Percentiles rank a stretch among this genome's conserved stretches.
phyloP scores from a whole-genome alignment of 2,888 invertebrate species.

The Penaeus monodon region DNA sequence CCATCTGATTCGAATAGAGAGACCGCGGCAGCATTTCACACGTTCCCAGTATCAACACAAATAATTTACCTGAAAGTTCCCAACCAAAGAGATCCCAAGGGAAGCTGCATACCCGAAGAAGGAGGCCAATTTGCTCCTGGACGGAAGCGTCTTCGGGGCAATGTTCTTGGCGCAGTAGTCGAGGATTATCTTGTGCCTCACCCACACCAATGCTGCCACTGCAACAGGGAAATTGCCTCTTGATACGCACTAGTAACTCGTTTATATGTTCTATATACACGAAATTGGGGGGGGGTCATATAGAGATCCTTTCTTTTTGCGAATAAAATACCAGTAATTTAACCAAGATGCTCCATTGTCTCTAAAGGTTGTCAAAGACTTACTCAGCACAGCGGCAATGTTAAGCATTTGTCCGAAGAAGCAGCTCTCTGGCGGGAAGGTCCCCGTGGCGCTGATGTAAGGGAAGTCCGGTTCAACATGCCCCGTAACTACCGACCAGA shows the following conservation, averaged over 20 bases:
- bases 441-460: conserved; percentile 70
- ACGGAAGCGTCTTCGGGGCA: neutral
- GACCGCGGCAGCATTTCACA: neutral
- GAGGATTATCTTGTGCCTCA: conserved; percentile 70
- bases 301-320: too few relatives aligned
- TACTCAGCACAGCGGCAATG: conserved; percentile 68
- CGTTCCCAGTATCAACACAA: too few relatives aligned
- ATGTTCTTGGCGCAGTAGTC: conserved; percentile 65
- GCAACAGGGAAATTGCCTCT: conserved; percentile 27
- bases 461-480: conserved; percentile 70
- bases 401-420: conserved; percentile 72
- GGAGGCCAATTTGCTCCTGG: conserved; percentile 17
- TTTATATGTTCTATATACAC: too few relatives aligned
- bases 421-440: conserved; percentile 72
- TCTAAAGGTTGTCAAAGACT: neutral
- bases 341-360: neutral
- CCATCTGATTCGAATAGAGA: too few relatives aligned
- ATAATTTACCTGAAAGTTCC: conserved; percentile 54
- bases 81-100: conserved; percentile 52
- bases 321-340: too few relatives aligned
- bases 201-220: conserved; percentile 70
- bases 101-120: conserved; percentile 46
- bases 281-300: too few relatives aligned
- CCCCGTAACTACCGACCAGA: conserved; percentile 68
- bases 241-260: too few relatives aligned